These are phyloP conservation scores for Heliconius erato DNA, from an alignment of 2,888 invertebrate species.

Conservation along the genomic window DNA sequence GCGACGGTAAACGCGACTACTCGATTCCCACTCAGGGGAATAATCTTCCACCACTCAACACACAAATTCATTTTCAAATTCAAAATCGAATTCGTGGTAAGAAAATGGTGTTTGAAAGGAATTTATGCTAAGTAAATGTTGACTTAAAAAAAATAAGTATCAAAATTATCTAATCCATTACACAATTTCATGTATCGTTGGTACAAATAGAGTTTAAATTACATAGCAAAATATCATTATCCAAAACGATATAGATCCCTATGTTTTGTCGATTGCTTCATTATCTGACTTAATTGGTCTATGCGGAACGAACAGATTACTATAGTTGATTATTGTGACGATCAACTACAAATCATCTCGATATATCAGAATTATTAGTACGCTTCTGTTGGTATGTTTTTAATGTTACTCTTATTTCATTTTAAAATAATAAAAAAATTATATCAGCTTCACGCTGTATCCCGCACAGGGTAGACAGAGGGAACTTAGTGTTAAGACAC, in stretches of 20 bases:
- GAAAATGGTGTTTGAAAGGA: no score
- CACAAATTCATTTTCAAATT: no score
- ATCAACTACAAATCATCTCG: constrained; percentile 11
- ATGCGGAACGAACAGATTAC: constrained; percentile 34
- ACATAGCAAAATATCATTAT: background rate
- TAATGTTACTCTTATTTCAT: background rate
- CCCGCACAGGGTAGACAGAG: no score
- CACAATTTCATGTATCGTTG: background rate
- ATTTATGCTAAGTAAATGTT: no score
- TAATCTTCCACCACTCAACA: no score
- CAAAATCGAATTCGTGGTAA: no score
- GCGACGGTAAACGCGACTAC: no score
- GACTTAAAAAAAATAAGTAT: no score
- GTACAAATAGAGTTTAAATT: background rate
- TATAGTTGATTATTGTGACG: constrained; percentile 35
- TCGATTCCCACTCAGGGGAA: no score
- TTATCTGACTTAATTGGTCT: constrained; percentile 41
- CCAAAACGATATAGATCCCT: constrained; percentile 2
- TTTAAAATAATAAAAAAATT: no score
- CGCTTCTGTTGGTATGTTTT: background rate
- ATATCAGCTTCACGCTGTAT: no score
- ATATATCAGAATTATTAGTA: background rate
- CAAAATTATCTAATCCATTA: background rate
- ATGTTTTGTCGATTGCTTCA: constrained; percentile 38
- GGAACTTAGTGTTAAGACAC: no score